phyloP scores from a whole-genome alignment of 2,888 invertebrate species.

The Leptura quadrifasciata region DNA sequence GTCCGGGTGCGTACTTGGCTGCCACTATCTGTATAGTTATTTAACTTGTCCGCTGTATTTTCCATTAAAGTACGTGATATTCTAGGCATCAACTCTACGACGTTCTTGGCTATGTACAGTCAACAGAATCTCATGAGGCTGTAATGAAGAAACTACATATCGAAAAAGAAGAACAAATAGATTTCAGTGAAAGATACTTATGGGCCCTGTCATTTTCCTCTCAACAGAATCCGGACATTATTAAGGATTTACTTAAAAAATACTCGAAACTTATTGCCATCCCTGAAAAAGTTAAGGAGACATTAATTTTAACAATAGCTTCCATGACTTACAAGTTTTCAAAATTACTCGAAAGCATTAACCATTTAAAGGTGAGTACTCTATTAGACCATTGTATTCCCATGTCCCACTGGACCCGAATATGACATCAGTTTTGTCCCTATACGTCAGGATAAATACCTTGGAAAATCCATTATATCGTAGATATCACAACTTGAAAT shows the following conservation, averaged over 20 bases:
- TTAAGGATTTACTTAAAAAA: constrained; percentile 74
- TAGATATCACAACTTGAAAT: no score
- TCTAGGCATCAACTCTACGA: constrained; percentile 81
- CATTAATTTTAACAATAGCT: constrained; percentile 80
- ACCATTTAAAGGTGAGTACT: constrained; percentile 54
- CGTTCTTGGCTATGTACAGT: constrained; percentile 83
- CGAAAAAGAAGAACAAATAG: constrained; percentile 73
- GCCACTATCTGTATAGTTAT: no score
- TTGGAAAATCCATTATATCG: no score
- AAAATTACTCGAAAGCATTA: constrained; percentile 59
- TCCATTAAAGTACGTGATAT: constrained; percentile 25
- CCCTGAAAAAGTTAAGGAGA: constrained; percentile 80
- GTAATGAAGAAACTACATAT: constrained; percentile 80
- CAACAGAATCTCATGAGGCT: constrained; percentile 80
- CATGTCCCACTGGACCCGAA: no score
- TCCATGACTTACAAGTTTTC: constrained; percentile 77
- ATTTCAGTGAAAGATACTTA: constrained; percentile 81
- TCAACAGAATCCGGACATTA: constrained; percentile 78
- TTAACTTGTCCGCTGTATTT: no score
- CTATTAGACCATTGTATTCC: no score
- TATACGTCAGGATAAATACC: no score
- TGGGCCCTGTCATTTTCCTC: constrained; percentile 83
- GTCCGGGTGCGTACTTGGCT: no score
- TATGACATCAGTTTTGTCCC: no score
- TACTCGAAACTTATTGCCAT: constrained; percentile 74